These are phyloP conservation scores for Thyatira batis DNA, from an alignment of 2,888 invertebrate genomes.

Conservation along the genomic window DNA sequence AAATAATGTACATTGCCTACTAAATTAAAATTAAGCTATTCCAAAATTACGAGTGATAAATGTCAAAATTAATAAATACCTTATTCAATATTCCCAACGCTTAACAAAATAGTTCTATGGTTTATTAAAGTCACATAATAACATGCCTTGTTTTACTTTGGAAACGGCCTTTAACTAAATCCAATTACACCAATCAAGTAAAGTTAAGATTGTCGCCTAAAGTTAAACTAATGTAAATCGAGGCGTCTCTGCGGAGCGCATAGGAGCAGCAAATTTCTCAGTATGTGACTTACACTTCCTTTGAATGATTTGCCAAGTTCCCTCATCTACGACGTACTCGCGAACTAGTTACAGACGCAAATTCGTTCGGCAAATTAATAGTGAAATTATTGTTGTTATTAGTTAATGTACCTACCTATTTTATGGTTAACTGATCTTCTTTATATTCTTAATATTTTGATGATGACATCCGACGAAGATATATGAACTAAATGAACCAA, in stretches of 20 bases:
- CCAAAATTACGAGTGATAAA: not conserved
- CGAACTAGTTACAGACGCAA: not conserved
- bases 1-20: too few species aligned
- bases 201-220: constrained; percentile 37
- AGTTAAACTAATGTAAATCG: constrained; percentile 45
- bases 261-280: constrained; percentile 40
- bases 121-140: not conserved
- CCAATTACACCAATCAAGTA: constrained; percentile 30
- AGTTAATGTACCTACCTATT: not conserved
- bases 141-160: constrained; percentile 2
- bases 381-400: not conserved
- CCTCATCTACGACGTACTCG: constrained; percentile 13
- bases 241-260: constrained; percentile 31
- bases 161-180: constrained; percentile 17
- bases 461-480: too few species aligned
- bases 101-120: not conserved
- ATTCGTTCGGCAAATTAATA: constrained; percentile 3
- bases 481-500: too few species aligned
- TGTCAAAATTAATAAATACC: not conserved
- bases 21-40: too few species aligned
- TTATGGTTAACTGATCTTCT: too few species aligned
- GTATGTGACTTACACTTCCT: constrained; percentile 35
- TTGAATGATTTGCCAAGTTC: constrained; percentile 36
- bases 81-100: not conserved
- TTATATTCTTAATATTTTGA: too few species aligned